A percentile compares a stretch with the other conserved stretches of the same genome.
Conservation (phyloP, 1,140 invertebrate genomes). For the Anadara kagoshimensis region DNA sequence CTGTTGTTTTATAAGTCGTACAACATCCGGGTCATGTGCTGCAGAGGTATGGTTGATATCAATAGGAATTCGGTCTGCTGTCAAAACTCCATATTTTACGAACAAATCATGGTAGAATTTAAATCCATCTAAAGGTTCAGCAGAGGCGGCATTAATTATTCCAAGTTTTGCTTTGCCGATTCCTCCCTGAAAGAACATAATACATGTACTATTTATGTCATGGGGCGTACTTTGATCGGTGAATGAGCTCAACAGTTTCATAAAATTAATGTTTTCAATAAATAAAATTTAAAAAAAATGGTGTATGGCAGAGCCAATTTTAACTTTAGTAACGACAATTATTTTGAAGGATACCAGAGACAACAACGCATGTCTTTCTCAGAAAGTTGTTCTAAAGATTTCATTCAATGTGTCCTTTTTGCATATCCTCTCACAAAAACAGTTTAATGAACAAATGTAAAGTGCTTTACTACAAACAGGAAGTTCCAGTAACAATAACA, state of each 20-base stretch:
- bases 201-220: not conserved
- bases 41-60: slow-evolving; percentile 41
- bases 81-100: slow-evolving; percentile 40
- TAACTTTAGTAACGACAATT: too few relatives aligned
- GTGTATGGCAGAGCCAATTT: too few relatives aligned
- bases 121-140: slow-evolving; percentile 40
- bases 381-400: slow-evolving; percentile 9
- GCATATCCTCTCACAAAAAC: slow-evolving; percentile 10
- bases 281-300: too few relatives aligned
- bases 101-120: slow-evolving; percentile 49
- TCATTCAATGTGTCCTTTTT: slow-evolving; percentile 5
- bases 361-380: slow-evolving; percentile 19
- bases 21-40: slow-evolving; percentile 36
- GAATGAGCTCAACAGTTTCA: too few relatives aligned
- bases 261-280: too few relatives aligned
- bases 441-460: slow-evolving; percentile 15
- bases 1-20: slow-evolving; percentile 49
- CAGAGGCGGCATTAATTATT: slow-evolving; percentile 48
- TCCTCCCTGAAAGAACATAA: slow-evolving; percentile 48
- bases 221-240: not conserved
- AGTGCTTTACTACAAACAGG: slow-evolving; percentile 17
- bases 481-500: slow-evolving; percentile 22
- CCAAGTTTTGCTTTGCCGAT: slow-evolving; percentile 53
- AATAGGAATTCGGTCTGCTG: slow-evolving; percentile 44
- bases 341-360: slow-evolving; percentile 8